These are phyloP conservation scores for Anas platyrhynchos DNA, from an alignment of 2,113 vertebrate genomes.

Conservation along the genomic window DNA sequence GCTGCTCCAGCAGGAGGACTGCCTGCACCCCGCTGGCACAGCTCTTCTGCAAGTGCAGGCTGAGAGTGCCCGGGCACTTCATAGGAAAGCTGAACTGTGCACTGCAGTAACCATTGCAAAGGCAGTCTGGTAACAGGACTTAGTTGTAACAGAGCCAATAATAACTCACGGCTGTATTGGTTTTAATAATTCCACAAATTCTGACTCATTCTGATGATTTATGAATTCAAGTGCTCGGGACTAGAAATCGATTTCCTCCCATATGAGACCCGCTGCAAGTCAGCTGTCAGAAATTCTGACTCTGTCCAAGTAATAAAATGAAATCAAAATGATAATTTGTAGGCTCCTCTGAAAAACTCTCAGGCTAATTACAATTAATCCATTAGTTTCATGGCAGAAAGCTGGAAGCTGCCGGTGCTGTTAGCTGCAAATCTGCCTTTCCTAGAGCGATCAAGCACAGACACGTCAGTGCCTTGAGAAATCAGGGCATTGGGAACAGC, in stretches of 20 bases:
- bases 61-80: neutral
- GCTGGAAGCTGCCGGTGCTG: neutral
- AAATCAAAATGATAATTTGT: neutral
- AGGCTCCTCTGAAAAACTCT: neutral
- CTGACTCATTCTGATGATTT: neutral
- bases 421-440: neutral
- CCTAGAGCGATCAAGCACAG: neutral
- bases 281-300: neutral
- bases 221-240: neutral
- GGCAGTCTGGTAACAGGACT: neutral
- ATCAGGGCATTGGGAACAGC: neutral
- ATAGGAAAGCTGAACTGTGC: neutral
- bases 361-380: neutral
- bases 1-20: neutral
- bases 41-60: neutral
- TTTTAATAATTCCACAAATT: slow-evolving; percentile 28
- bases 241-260: neutral
- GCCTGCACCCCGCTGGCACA: neutral
- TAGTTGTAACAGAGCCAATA: neutral
- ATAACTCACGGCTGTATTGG: neutral
- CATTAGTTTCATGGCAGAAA: neutral
- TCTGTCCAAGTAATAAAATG: neutral
- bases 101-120: neutral
- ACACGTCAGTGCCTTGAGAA: neutral
- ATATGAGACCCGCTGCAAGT: neutral